Base-by-base conservation (phyloP, 2,888 invertebrate species). In the Spicauda simplicius region DNA sequence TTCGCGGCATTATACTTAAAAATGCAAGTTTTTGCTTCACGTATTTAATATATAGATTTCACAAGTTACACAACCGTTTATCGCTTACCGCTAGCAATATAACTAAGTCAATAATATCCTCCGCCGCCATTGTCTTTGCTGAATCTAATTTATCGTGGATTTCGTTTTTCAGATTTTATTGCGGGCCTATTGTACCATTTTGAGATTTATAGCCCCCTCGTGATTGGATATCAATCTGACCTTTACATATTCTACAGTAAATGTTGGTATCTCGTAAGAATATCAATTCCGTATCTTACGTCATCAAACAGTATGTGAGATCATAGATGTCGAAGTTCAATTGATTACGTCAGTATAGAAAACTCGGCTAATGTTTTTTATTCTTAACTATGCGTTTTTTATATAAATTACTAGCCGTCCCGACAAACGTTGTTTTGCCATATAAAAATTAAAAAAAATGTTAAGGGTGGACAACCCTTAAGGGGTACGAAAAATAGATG, bases 51-150 rank as follows among this genome's bases (percentile, higher is more conserved):
- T 48, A 7, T 16, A 1, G 2, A 16, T n/a, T 8, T 16, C 14
- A 16, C 5, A 25, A 25, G 25, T 5, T 25, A 25, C n/a, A 16
- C 0, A 6, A 8, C 1, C n/a, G 48, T 16, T 48, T 16, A 48
- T 64, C 53, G 52, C 25, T 52, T 16, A 37, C 8, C 52, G n/a
- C 3, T n/a, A 14, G 0, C 16, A n/a, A 37, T 57, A 20, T 56
- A 20, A 64, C 64, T 2, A n/a, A 41, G 37, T 53, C 59, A 30
- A 20, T 72, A 71, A 76, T 74, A 76, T 76, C 74, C 71, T 70
- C 69, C 69, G 69, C 66, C 67, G 60, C 68, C 60, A 74, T 77
- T 77, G 72, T 72, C 66, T 74, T 65, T 72, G 52, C 69, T 53
- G 68, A 69, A 69, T 70, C 70, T 72, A 65, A 73, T 73, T 71